Base-by-base conservation (phyloP, 2,888 invertebrate genomes). In the Teleogryllus oceanicus region DNA sequence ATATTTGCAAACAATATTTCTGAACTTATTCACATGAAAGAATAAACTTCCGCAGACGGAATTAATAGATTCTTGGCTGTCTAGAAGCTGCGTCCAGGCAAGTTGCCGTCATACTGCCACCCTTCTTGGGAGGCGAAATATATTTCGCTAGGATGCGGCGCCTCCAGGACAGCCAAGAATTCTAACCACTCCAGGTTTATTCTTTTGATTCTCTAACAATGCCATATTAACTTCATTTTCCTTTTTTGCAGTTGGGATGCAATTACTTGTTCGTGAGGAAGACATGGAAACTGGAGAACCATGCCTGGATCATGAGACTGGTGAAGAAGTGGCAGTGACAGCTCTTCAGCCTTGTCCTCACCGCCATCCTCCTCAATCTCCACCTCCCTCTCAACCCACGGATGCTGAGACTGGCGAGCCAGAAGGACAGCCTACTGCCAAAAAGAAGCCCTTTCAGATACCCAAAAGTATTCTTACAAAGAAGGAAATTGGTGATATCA, bases 341-440 rank as follows among this genome's bases (percentile, higher is more conserved):
- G 37, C 24, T 24, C 21, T 74, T 10, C 21, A 24, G 37, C 20
- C 74, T 11, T 74, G 13, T 37, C 74, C 24, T 2, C 18, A 12
- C 4, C 18, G n/a, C 3, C 24, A 16, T 49, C 24, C n/a, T 49
- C 51, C 50, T 50, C 78, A 78, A 50, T 86, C 87, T 2, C n/a
- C 62, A 3, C 16, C 16, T 62, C 62, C 62, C n/a, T 62, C 62
- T n/a, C 62, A 62, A n/a, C 62, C 62, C 13, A 85, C 89, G 1
- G 89, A 90, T 82, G 85, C 86, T 1, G 90, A 90, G 86, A 90
- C 90, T 0, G 90, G 90, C 0, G 90, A 90, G 84, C 86, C 87
- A 0, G 85, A 85, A 51, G 81, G 85, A 1, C 82, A 50, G 83
- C 84, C 78, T 80, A 83, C 76, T 76, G 18, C 50, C 12, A 50